Base-by-base conservation (phyloP, 2,113 vertebrate species). In the Chascanopsetta lugubris region DNA sequence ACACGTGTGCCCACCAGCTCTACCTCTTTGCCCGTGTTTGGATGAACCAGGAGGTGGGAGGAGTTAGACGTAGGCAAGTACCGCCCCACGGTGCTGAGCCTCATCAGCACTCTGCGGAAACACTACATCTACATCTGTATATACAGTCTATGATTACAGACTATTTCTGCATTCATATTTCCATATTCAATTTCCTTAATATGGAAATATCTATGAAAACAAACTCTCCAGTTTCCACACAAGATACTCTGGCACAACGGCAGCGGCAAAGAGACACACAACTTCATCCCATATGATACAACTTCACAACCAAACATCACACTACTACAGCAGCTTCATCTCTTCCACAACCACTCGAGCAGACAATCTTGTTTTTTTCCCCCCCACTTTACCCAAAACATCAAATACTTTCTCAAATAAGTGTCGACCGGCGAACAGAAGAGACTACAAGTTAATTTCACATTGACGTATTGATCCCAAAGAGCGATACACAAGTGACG, bases 381-480 rank as follows among this genome's bases (percentile, higher is more conserved):
- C 8, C n/a, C 42, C 18, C 42, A 49, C 25, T 50, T 18, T 6
- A 42, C 17, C 38, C 2, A 17, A 42, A n/a, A 42, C n/a, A 42
- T 42, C 38, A 15, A 42, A n/a, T 18, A 42, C 6, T n/a, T 42
- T 18, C 5, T 42, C 17, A 17, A 24, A 5, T 43, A 43, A 18
- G 25, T n/a, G 47, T 26, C 3, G 24, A 49, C 24, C 2, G 10
- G 15, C n/a, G n/a, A n/a, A n/a, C n/a, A 49, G 7, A 11, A 26
- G 24, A 26, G 13, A 26, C 24, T 26, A 12, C 6, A 26, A 26
- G 8, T n/a, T 17, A 26, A 8, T 26, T n/a, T 49, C 47, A 17
- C 11, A 50, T 50, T 29, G 25, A 50, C 18, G 13, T 29, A 50
- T 50, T 50, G 25, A 50, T 50, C 25, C 48, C 25, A 29, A 18